Evolutionary conservation across 92 coral and sea anemone species (phyloP), one percentile per base, ranked within the genome.

Genomic region (Heliopora coerulea): DNA sequence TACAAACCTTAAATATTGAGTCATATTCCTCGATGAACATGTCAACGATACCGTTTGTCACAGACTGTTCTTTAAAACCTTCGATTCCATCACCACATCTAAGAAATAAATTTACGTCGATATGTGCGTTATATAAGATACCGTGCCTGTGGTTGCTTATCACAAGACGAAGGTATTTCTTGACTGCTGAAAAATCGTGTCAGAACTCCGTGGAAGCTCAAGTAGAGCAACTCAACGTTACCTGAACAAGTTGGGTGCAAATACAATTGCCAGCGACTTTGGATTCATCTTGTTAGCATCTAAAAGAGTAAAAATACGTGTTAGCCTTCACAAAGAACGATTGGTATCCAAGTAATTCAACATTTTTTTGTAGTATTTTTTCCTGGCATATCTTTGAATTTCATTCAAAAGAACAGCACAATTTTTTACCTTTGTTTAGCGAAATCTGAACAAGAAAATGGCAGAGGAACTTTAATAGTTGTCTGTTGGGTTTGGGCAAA

Each of bases 241-340:
- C 97, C 97, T 93, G 88, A 93, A 93, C 18, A 93, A 41, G 75
- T 93, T 93, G 19, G 98, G 98, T 46, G 96, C 96, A 93, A 93
- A 93, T 21, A 93, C 96, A 57, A 93, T 93, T 24, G 98, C 95
- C 81, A 93, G 81, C 41, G 98, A 90, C 83, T 78, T 88, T 24
- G 91, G 35, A 65, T 84, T 88, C 98, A 93, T 93, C 79, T 93
- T 93, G 73, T 93, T 93, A 54, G 83, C 70, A 37, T 84, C 98
- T 93, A 30, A 44, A 31, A 26, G 66, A 62, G 12, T 10, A 33
- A 57, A 41, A 17, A 35, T 9, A 65, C 5, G 3, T 39, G n/a
- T n/a, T n/a, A n/a, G n/a, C n/a, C n/a, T n/a, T n/a, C n/a, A n/a
- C n/a, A n/a, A n/a, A n/a, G n/a, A n/a, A n/a, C n/a, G n/a, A n/a